Evolutionary conservation across 92 coral and sea anemone species (phyloP), one percentile per base, ranked within the genome.

Genomic region (Palythoa heliodiscus): DNA sequence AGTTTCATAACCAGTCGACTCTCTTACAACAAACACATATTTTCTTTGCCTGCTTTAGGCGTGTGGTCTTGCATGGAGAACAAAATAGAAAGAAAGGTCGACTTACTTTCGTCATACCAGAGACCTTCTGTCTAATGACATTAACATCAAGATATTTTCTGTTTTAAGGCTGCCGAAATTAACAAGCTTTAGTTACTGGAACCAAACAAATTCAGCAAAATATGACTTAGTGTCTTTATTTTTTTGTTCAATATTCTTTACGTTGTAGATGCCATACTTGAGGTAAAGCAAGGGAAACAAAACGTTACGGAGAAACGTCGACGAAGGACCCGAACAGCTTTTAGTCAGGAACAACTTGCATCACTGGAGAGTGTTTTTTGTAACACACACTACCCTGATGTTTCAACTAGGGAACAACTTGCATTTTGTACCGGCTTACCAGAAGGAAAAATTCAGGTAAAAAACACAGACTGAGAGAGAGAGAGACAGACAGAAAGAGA

Each of bases 281-380:
- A 80, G 61, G 84, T 70, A 11, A 80, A 70, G 38, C 63, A 80
- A 52, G 84, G 74, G 60, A 48, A 48, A 14, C 48, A 22, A 19
- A 80, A 80, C 0, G 75, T 24, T 5, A 20, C 9, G 61, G 84
- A 66, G 47, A 80, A 66, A 66, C 84, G n/a, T n/a, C n/a, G 84
- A 20, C 57, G 84, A 29, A 80, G 84, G 58, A 80, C 84, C 58
- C 72, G 84, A 22, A 80, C 84, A 52, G 74, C 84, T 1, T 80
- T 80, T 63, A 80, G 84, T 58, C 75, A 80, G 61, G 84, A 80
- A 58, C 84, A 80, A 43, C 74, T 80, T 20, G 74, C 84, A 5
- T 23, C 75, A 80, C 48, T 80, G 7, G 84, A 80, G 47, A 47
- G 74, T 11, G 84, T 80, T 47, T 80, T 80, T 63, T 43, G 61